Evolutionary conservation across 2,888 invertebrate species (phyloP).

Genomic region (Tethea ocularis): DNA sequence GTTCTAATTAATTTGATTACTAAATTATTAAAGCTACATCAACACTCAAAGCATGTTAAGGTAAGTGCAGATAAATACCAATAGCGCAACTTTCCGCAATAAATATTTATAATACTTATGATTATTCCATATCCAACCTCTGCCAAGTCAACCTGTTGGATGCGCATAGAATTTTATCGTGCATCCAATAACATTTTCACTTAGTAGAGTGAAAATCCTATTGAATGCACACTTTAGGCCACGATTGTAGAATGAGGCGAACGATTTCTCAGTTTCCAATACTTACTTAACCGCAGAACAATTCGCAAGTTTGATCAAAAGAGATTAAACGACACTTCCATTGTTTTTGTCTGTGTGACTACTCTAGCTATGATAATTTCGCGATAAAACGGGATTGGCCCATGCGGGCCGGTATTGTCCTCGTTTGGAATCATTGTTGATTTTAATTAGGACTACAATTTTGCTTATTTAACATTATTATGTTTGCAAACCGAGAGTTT

Average conservation of each 20-base stretch:
- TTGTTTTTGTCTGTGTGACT: constrained; percentile 46
- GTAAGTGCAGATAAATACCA: not conserved
- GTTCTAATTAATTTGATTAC: constrained; percentile 43
- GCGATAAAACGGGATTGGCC: constrained; percentile 45
- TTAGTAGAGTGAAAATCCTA: constrained; percentile 7
- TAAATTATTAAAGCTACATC: constrained; percentile 35
- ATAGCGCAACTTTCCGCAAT: constrained; percentile 1
- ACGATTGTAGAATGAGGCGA: constrained; percentile 3
- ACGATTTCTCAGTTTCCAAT: constrained; percentile 2
- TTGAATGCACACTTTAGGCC: no score
- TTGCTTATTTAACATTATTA: constrained; percentile 25
- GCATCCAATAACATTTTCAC: constrained; percentile 1
- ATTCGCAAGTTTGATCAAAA: constrained; percentile 12
- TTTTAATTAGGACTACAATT: constrained; percentile 45
- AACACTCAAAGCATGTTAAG: not conserved
- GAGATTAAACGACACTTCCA: constrained; percentile 48
- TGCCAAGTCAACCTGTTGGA: constrained; percentile 2
- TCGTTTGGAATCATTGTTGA: constrained; percentile 38
- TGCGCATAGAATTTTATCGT: constrained; percentile 1
- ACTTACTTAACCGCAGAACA: constrained; percentile 8
- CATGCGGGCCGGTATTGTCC: constrained; percentile 51
- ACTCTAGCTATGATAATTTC: constrained; percentile 37
- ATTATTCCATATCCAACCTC: constrained; percentile 3
- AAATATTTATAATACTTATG: constrained; percentile 6
- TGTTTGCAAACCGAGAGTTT: constrained; percentile 23